Base-by-base conservation (phyloP, 2,888 invertebrate genomes). In the Andrena flavipes region DNA sequence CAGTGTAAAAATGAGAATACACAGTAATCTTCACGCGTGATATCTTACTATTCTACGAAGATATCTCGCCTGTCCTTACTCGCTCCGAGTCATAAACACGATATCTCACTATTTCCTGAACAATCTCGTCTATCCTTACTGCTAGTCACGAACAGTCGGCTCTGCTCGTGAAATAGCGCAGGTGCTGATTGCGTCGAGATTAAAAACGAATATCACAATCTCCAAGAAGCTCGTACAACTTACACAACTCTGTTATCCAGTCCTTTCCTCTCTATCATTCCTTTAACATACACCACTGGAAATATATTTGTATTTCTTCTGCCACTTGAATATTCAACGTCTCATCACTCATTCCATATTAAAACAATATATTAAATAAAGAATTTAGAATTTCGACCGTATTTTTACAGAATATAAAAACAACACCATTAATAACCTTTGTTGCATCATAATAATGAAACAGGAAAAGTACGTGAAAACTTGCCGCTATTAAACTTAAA, bases 191-290 rank as follows among this genome's bases (percentile, higher is more conserved):
- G 23, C 30, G 7, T 16, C 49, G n/a, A 49, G 49, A 49, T 48
- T 30, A 30, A 48, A 30, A 29, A 62, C n/a, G 26, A 62, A 71
- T 30, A 30, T 62, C 16, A 54, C 10, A 54, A 76, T 51, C 35
- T 20, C 3, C 62, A 30, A 70, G 63, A n/a, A 35, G 2, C 30
- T 30, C 48, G 72, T 23, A 23, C 48, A 60, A 65, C 16, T 67
- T 72, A 29, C 56, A 13, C 71, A 56, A 7, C 30, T 7, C n/a
- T 67, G 59, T 75, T 60, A 23, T 75, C n/a, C 23, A 35, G 42
- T 23, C 7, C 56, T 16, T 42, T 42, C 42, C 4, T 16, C 42
- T 3, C 4, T 16, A 1, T 42, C 42, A 5, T 42, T 42, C 16
- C 13, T 42, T 42, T 16, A 42, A 42, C 16, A 42, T 16, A 42